Evolutionary conservation across 1,140 invertebrate species (phyloP).

Genomic region (Papilio polyxenes): DNA sequence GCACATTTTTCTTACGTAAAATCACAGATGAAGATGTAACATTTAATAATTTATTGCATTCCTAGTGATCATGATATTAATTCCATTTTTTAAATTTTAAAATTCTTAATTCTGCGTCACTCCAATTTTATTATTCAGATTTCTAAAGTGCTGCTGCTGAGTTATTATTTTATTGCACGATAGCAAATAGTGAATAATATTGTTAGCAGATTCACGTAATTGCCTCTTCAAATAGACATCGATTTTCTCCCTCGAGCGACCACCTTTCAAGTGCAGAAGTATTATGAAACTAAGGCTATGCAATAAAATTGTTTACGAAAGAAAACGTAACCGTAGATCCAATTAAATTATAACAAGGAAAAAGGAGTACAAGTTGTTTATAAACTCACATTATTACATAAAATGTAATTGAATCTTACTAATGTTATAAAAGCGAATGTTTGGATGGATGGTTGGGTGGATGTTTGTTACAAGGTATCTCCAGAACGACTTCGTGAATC

Average conservation of each 20-base stretch:
- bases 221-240: not conserved
- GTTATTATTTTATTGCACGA: not conserved
- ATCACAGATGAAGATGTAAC: too few species aligned
- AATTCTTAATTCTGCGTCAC: not conserved
- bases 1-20: too few species aligned
- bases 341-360: not conserved
- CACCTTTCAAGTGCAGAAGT: conserved; percentile 5
- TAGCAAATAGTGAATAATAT: not conserved
- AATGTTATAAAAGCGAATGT: too few species aligned
- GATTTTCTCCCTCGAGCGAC: not conserved
- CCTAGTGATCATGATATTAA: too few species aligned
- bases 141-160: not conserved
- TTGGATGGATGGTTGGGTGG: too few species aligned
- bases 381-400: not conserved
- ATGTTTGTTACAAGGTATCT: too few species aligned
- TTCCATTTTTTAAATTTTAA: not conserved
- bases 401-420: not conserved
- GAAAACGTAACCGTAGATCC: not conserved
- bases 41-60: too few species aligned
- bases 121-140: not conserved
- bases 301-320: conserved; percentile 7
- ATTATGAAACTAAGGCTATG: conserved; percentile 11
- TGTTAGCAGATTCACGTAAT: not conserved
- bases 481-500: too few species aligned
- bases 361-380: conserved; percentile 5